Evolutionary conservation across 1,140 invertebrate genomes (phyloP).

Genomic region (Cydia fagiglandana): DNA sequence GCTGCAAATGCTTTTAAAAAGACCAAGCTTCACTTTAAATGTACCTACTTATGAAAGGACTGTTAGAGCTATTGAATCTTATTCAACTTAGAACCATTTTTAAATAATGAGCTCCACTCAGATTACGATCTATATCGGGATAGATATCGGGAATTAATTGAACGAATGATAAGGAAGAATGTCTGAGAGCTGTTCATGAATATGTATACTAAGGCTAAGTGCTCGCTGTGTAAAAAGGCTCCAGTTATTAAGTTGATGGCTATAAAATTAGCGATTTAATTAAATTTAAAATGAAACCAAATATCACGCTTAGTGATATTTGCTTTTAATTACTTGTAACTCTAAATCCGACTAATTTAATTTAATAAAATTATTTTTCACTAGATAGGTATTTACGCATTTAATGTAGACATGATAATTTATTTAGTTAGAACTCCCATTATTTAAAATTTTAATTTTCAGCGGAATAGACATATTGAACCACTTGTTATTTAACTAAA

Average conservation of each 20-base stretch:
- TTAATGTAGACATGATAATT: too few species aligned
- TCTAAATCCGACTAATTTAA: too few species aligned
- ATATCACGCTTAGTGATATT: too few species aligned
- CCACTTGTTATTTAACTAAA: neutral
- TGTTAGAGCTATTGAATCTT: slow-evolving; percentile 54
- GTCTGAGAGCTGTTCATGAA: slow-evolving; percentile 58
- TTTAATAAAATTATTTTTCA: too few species aligned
- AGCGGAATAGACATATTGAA: neutral
- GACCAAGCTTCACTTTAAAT: slow-evolving; percentile 49
- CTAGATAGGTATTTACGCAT: too few species aligned
- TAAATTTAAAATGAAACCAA: slow-evolving; percentile 12
- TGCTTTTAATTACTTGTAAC: too few species aligned
- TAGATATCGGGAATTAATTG: slow-evolving; percentile 71
- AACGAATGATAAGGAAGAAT: slow-evolving; percentile 61
- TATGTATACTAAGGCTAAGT: slow-evolving; percentile 57
- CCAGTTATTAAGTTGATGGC: slow-evolving; percentile 51
- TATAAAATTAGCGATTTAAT: slow-evolving; percentile 45
- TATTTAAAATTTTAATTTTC: too few species aligned
- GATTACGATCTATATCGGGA: slow-evolving; percentile 52
- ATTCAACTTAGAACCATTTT: slow-evolving; percentile 55
- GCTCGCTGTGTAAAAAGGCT: slow-evolving; percentile 61
- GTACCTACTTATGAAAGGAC: neutral
- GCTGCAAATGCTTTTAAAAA: slow-evolving; percentile 53
- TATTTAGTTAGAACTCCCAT: too few species aligned
- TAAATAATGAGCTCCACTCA: slow-evolving; percentile 52